Evolutionary conservation across 2,888 invertebrate genomes (phyloP), one percentile per base, ranked within the genome.

Genomic region (Danaus chrysippus): DNA sequence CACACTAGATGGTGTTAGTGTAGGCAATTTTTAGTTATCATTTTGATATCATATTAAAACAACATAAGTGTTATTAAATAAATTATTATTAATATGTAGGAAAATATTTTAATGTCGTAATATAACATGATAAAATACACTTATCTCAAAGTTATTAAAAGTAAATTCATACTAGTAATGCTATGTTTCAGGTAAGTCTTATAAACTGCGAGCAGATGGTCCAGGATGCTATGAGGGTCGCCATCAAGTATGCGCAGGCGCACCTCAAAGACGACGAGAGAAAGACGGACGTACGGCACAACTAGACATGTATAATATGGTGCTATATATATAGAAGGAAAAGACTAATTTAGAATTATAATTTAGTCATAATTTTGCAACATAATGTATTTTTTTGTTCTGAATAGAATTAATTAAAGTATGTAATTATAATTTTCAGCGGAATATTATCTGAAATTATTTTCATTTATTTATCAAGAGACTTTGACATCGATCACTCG

Each of bases 201-300:
- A 91, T 91, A 64, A 89, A 83, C 71, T 94, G 94, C 82, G 93
- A 94, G 72, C 91, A 92, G 58, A 84, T 93, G 70, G 87, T 95
- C 10, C 93, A 93, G 63, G 91, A 92, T 70, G 93, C 94, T 53
- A 87, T 94, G 79, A 78, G 91, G 10, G 85, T 84, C 52, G 94
- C 94, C 10, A 91, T 92, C 63, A 78, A 84, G 63, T 94, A 84
- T 75, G 88, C 87, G 17, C 82, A 83, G 68, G 72, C 78, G n/a
- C 82, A 83, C 66, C 58, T 69, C 34, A 71, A 61, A 41, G 0
- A 44, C 59, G 19, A 61, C 19, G 59, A 63, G 1, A 63, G 62
- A n/a, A 43, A 55, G 10, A 59, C 59, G 69, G 73, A 74, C 56
- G 68, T 78, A 11, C 80, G 75, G 57, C 80, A 77, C 1, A 83